These are phyloP conservation scores for Neotoma lepida DNA, from an alignment of 2,113 vertebrate genomes.

Conservation along the genomic window DNA sequence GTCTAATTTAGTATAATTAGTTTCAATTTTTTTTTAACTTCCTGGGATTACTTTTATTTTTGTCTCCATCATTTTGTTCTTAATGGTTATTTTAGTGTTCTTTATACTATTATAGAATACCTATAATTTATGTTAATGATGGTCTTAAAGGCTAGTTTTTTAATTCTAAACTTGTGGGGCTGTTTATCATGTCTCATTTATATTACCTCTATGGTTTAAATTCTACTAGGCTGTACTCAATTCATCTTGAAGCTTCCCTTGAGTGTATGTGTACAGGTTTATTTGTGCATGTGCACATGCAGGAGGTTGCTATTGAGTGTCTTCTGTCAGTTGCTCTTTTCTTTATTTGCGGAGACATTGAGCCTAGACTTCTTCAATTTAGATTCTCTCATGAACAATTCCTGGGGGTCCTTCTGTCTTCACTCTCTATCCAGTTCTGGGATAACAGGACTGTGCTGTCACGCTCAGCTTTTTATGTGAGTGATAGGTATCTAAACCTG, in stretches of 20 bases:
- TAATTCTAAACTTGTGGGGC: not conserved
- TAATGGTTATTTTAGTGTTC: not conserved
- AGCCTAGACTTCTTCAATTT: not conserved
- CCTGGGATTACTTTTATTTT: not conserved
- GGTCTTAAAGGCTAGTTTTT: not conserved
- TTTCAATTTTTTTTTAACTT: not conserved
- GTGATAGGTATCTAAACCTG: too few species aligned
- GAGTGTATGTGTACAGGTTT: not conserved
- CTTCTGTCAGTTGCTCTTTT: not conserved
- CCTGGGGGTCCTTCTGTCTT: not conserved
- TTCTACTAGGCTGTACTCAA: not conserved
- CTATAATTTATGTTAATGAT: not conserved
- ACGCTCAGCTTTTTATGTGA: not conserved
- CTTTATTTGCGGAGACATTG: not conserved
- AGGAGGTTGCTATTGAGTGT: not conserved
- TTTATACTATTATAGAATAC: not conserved
- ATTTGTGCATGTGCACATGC: not conserved
- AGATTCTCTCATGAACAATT: not conserved
- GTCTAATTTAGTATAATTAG: constrained; percentile 11
- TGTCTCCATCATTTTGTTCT: not conserved
- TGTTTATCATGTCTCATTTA: not conserved
- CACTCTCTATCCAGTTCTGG: too few species aligned
- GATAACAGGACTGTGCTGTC: not conserved
- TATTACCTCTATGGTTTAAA: constrained; percentile 8
- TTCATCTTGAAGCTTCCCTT: not conserved